These are phyloP conservation scores for Porites australiensis DNA, from an alignment of 64 coral and sea anemone genomes.

Conservation along the genomic window DNA sequence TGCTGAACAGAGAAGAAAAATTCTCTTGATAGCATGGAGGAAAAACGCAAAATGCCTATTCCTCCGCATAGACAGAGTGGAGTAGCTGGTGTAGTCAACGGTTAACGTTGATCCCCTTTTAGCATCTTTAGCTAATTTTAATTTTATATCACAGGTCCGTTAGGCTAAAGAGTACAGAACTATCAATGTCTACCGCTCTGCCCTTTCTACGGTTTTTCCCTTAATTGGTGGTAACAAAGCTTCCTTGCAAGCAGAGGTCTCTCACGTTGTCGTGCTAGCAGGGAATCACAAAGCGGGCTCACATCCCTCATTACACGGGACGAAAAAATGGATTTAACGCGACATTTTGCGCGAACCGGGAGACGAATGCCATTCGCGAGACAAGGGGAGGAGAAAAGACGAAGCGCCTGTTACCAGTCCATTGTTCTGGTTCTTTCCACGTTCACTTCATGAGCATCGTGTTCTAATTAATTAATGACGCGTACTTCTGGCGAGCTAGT, in stretches of 20 bases:
- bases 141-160: conserved; percentile 37
- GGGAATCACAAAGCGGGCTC: background rate
- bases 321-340: too few relatives aligned
- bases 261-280: too few relatives aligned
- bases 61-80: conserved; percentile 53
- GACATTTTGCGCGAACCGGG: too few relatives aligned
- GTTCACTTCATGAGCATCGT: too few relatives aligned
- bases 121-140: background rate
- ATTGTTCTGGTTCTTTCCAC: too few relatives aligned
- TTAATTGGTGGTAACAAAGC: background rate
- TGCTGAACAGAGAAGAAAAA: conserved; percentile 53
- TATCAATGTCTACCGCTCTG: background rate
- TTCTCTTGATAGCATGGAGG: conserved; percentile 57
- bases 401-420: too few relatives aligned
- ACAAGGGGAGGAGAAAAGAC: too few relatives aligned
- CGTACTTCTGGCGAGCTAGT: too few relatives aligned
- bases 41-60: conserved; percentile 29
- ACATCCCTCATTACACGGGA: too few relatives aligned
- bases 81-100: conserved; percentile 49
- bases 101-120: conserved; percentile 15
- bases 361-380: too few relatives aligned
- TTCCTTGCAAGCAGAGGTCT: too few relatives aligned
- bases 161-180: conserved; percentile 24
- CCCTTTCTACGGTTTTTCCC: background rate
- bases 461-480: too few relatives aligned